Conservation (phyloP, 2,888 invertebrate species). For the Creontiades dilutus region DNA sequence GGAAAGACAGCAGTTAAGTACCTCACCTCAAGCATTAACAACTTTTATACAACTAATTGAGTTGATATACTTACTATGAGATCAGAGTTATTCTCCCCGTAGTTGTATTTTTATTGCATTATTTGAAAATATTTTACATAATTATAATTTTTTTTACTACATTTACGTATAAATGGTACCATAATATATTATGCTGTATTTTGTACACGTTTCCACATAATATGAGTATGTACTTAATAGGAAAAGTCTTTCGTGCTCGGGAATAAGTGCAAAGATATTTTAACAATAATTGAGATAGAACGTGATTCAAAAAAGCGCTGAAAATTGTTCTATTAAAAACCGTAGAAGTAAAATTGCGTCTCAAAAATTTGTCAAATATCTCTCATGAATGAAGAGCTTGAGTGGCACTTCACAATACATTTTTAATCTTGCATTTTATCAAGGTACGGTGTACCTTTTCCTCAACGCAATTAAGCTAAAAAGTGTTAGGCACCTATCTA, state of each 20-base stretch:
- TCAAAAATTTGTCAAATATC: not conserved
- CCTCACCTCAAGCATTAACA: conserved; percentile 37
- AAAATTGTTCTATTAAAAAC: conserved; percentile 13
- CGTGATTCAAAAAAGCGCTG: conserved; percentile 24
- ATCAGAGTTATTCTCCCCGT: conserved; percentile 34
- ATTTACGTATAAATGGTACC: conserved; percentile 47
- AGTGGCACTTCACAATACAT: not conserved
- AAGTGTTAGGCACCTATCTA: not conserved
- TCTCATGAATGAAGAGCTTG: not conserved
- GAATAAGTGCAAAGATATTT: conserved; percentile 47
- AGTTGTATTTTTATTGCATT: conserved; percentile 53
- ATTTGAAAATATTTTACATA: conserved; percentile 32
- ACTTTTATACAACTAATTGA: conserved; percentile 44
- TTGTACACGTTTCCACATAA: conserved; percentile 32
- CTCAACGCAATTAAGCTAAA: conserved; percentile 4
- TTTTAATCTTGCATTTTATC: not conserved
- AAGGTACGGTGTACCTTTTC: not conserved
- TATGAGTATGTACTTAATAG: conserved; percentile 49
- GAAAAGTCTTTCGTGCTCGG: conserved; percentile 55
- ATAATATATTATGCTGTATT: conserved; percentile 11
- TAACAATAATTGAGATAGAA: conserved; percentile 35
- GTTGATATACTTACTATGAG: conserved; percentile 50
- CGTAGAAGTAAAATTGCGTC: not conserved
- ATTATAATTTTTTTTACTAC: not conserved
- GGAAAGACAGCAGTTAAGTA: not conserved